Percentiles rank a stretch among this genome's conserved stretches.
phyloP scores from a whole-genome alignment of 2,888 invertebrate genomes.

The Germaria angustata region DNA sequence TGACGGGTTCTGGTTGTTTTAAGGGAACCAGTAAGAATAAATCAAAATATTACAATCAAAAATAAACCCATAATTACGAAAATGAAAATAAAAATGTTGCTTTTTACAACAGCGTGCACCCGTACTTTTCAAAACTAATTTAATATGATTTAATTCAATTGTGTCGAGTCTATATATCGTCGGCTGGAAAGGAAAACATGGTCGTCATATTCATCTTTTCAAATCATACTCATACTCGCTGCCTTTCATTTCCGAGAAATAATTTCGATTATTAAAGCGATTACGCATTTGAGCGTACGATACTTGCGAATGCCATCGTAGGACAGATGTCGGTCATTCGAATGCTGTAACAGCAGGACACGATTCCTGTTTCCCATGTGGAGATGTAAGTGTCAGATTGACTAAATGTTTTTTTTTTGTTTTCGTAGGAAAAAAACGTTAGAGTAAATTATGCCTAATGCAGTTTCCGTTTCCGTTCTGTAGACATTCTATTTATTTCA shows the following conservation, averaged over 20 bases:
- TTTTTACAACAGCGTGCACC: slow-evolving; percentile 10
- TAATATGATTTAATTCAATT: background rate
- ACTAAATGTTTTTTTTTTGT: background rate
- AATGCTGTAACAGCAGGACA: slow-evolving; percentile 59
- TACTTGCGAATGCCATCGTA: background rate
- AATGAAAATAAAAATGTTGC: slow-evolving; percentile 50
- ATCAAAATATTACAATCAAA: slow-evolving; percentile 62
- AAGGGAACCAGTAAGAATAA: slow-evolving; percentile 9
- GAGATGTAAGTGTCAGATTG: slow-evolving; percentile 1
- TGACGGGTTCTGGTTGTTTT: background rate
- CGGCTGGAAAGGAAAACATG: background rate
- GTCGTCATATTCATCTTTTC: too few relatives aligned
- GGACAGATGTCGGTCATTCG: slow-evolving; percentile 62
- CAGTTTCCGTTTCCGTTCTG: slow-evolving; percentile 63
- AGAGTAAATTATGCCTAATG: slow-evolving; percentile 57
- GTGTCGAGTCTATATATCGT: background rate
- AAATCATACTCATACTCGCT: too few relatives aligned
- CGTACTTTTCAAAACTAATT: slow-evolving; percentile 4
- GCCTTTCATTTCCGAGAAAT: too few relatives aligned
- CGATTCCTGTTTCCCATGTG: slow-evolving; percentile 18
- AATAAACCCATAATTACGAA: slow-evolving; percentile 59
- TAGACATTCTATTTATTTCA: slow-evolving; percentile 52
- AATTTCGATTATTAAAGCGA: too few relatives aligned
- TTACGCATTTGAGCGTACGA: background rate
- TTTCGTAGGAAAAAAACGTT: too few relatives aligned